Conservation (phyloP, 2,797 vertebrate species). For the Neosalanx taihuensis region DNA sequence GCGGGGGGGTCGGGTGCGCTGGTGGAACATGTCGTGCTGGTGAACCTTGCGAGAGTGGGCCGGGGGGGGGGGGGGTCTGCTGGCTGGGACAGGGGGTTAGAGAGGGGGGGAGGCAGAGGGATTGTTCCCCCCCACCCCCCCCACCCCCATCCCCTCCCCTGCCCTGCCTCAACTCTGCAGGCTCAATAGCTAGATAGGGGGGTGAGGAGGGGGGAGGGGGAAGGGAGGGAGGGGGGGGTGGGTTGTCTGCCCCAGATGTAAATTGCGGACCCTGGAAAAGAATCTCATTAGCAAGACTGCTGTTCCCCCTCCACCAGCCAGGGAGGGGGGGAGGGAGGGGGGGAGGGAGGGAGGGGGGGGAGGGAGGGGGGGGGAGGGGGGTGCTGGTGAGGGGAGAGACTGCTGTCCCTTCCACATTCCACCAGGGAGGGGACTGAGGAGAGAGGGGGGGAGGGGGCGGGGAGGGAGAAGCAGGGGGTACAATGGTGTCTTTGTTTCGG, state of each 20-base stretch:
- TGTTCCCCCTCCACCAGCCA: slow-evolving; percentile 65
- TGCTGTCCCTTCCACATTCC: slow-evolving; percentile 78
- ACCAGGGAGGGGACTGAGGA: slow-evolving; percentile 58
- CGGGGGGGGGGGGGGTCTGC: slow-evolving; percentile 54
- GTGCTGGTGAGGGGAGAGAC: too few species aligned
- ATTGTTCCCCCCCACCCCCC: slow-evolving; percentile 76
- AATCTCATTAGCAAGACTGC: slow-evolving; percentile 84
- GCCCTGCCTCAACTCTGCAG: slow-evolving; percentile 73
- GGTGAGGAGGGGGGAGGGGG: slow-evolving; percentile 52
- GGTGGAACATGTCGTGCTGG: slow-evolving; percentile 68
- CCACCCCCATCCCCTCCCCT: slow-evolving; percentile 38
- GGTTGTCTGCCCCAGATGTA: slow-evolving; percentile 87
- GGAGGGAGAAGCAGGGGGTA: slow-evolving; percentile 66
- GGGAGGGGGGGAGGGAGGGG: slow-evolving; percentile 43
- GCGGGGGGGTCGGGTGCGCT: slow-evolving; percentile 61
- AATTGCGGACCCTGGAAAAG: slow-evolving; percentile 86
- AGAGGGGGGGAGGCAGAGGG: slow-evolving; percentile 63
- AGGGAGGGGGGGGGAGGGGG: too few species aligned
- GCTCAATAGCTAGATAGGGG: slow-evolving; percentile 82
- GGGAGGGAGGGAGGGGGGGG: too few species aligned
- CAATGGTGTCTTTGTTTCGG: slow-evolving; percentile 85
- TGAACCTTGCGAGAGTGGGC: slow-evolving; percentile 75
- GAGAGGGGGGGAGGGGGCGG: slow-evolving; percentile 48
- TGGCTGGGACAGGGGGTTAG: slow-evolving; percentile 53
- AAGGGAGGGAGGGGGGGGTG: too few species aligned